Percentiles rank a stretch among this genome's conserved stretches.
Conservation (phyloP, 2,113 vertebrate genomes). For the Halcyon malimbica region DNA sequence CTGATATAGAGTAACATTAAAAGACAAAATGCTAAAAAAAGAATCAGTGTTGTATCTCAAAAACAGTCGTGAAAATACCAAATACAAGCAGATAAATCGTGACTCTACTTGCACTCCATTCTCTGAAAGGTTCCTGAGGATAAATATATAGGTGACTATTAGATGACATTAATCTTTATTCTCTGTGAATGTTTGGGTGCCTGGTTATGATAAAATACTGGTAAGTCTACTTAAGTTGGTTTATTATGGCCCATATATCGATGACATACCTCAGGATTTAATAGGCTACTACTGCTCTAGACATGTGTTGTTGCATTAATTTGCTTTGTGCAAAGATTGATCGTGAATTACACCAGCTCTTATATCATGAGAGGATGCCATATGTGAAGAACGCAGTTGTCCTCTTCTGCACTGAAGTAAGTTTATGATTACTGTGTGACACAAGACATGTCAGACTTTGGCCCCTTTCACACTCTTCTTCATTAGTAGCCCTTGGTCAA, state of each 20-base stretch:
- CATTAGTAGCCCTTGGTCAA: background rate
- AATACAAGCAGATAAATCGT: background rate
- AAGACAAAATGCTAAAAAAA: background rate
- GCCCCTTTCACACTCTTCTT: background rate
- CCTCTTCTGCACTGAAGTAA: background rate
- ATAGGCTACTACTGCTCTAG: background rate
- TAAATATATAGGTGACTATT: background rate
- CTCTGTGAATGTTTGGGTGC: background rate
- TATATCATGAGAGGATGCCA: rapidly evolving
- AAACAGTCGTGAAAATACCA: background rate
- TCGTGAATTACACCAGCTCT: background rate
- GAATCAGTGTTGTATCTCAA: background rate
- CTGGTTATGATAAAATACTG: background rate
- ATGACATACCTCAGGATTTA: background rate
- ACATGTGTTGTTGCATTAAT: background rate
- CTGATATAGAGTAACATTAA: background rate
- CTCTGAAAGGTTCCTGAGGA: background rate
- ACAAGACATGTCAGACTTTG: background rate
- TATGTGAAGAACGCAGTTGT: rapidly evolving
- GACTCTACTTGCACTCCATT: background rate
- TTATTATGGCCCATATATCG: background rate
- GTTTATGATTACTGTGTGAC: background rate
- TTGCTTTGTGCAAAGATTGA: background rate
- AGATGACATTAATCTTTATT: background rate
- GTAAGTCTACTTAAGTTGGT: background rate